Conservation (phyloP, 2,113 vertebrate species). For the Copsychus sechellarum region DNA sequence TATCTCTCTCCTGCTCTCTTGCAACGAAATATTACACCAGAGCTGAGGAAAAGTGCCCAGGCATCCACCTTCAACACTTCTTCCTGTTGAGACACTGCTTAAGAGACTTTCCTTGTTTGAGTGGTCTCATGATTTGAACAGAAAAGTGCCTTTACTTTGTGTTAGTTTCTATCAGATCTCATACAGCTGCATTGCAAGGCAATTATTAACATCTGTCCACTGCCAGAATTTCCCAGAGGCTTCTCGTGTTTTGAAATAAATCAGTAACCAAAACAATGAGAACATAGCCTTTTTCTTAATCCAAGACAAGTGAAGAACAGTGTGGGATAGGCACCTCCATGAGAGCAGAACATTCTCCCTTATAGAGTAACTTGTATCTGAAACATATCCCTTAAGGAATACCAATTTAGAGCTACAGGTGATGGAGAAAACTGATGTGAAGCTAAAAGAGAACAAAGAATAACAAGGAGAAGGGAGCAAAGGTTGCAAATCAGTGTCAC, state of each 20-base stretch:
- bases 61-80: background rate
- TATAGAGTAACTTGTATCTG: background rate
- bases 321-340: background rate
- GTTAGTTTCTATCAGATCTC: background rate
- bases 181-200: background rate
- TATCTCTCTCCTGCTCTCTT: background rate
- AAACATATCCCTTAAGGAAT: background rate
- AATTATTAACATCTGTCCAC: background rate
- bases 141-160: background rate
- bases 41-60: background rate
- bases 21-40: background rate
- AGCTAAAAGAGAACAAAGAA: background rate
- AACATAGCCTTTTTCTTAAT: background rate
- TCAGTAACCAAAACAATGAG: background rate
- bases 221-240: background rate
- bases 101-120: background rate
- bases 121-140: background rate
- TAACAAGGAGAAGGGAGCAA: background rate
- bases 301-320: background rate
- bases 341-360: background rate
- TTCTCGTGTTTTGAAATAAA: background rate
- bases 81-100: background rate
- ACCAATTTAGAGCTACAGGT: background rate
- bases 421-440: background rate
- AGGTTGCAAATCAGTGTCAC: background rate